Conservation (phyloP, 2,797 vertebrate genomes). For the Darevskia nairensis region DNA sequence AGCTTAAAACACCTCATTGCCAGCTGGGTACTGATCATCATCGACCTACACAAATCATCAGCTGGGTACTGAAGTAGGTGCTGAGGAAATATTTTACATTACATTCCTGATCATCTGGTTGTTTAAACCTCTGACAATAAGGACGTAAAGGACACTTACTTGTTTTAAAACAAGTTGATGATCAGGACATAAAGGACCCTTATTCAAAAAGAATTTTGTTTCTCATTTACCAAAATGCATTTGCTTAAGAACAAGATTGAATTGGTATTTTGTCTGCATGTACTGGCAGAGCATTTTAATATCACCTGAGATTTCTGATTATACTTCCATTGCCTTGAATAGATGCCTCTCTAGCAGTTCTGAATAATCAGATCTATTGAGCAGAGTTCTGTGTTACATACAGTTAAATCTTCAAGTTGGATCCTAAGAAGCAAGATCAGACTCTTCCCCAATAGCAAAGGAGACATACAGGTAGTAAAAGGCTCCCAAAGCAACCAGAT, state of each 20-base stretch:
- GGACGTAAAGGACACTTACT: no score
- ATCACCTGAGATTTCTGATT: not conserved
- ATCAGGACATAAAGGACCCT: not conserved
- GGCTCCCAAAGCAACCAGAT: not conserved
- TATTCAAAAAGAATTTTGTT: not conserved
- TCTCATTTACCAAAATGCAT: not conserved
- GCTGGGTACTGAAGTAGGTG: not conserved
- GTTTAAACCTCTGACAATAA: not conserved
- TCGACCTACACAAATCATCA: no score
- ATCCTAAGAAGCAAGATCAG: slow-evolving; percentile 5
- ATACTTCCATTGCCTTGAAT: not conserved
- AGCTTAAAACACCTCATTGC: not conserved
- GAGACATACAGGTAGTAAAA: not conserved
- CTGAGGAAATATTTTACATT: not conserved
- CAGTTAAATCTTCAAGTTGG: slow-evolving; percentile 14
- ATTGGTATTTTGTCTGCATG: not conserved
- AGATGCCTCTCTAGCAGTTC: not conserved
- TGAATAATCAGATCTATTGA: not conserved
- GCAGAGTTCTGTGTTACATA: not conserved
- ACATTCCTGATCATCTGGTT: not conserved
- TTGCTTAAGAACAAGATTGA: not conserved
- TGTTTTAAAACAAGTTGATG: not conserved
- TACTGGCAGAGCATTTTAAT: not conserved
- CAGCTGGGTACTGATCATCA: no score
- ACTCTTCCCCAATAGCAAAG: not conserved